phyloP scores from a whole-genome alignment of 2,888 invertebrate genomes.

The Cephus rjabovi region DNA sequence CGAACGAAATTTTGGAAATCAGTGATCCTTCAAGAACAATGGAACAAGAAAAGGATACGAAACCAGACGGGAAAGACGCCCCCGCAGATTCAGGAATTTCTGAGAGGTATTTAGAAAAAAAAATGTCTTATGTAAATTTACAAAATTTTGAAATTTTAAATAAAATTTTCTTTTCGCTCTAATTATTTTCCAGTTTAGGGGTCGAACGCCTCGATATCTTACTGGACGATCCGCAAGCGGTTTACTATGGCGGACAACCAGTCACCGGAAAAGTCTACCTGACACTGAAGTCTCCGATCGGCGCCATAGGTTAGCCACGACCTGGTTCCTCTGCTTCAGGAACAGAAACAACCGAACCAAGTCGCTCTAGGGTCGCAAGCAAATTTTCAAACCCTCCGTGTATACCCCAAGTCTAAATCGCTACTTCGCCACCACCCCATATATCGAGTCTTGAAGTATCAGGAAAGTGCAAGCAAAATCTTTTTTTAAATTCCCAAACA shows the following conservation, averaged over 20 bases:
- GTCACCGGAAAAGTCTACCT: slow-evolving; percentile 46
- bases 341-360: no score
- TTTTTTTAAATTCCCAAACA: not conserved
- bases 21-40: not conserved
- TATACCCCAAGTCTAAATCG: not conserved
- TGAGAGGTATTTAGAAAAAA: not conserved
- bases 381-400: not conserved
- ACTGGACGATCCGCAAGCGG: slow-evolving; percentile 45
- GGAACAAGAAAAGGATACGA: not conserved
- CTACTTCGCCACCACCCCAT: not conserved
- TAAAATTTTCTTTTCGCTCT: slow-evolving; percentile 2
- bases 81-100: not conserved
- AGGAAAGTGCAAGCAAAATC: not conserved
- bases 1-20: not conserved
- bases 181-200: slow-evolving; percentile 38
- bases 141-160: not conserved
- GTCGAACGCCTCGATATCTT: slow-evolving; percentile 41
- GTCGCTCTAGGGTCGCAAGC: no score
- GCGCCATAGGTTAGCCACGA: slow-evolving; percentile 39
- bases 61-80: not conserved
- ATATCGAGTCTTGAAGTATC: not conserved
- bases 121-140: not conserved
- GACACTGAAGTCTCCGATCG: slow-evolving; percentile 37
- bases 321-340: not conserved
- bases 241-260: slow-evolving; percentile 45